Percentiles rank a stretch among this genome's conserved stretches.
Evolutionary conservation across 2,113 vertebrate genomes (phyloP).

Genomic region (Myrmecophaga tridactyla): DNA sequence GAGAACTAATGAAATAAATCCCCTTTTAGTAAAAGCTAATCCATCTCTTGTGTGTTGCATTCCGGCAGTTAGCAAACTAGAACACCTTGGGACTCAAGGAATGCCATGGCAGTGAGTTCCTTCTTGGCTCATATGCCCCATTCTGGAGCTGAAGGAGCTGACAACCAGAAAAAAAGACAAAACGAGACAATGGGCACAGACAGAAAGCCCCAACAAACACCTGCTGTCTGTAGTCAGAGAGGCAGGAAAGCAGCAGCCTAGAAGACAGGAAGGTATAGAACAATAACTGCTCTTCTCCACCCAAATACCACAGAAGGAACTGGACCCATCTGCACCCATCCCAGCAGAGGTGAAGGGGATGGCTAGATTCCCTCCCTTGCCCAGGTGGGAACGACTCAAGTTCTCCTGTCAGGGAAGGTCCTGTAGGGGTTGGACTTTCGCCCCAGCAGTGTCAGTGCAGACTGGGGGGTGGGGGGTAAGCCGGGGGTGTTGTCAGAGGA

Average conservation of each 20-base stretch:
- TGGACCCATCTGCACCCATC: too few species aligned
- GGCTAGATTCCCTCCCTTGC: neutral
- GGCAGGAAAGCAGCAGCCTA: neutral
- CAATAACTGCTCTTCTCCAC: neutral
- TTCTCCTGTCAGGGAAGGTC: neutral
- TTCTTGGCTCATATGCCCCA: neutral
- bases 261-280: neutral
- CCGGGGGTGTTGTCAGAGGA: neutral
- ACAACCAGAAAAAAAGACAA: neutral
- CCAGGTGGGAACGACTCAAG: too few species aligned
- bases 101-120: neutral
- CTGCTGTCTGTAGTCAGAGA: neutral
- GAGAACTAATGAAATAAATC: too few species aligned
- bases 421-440: neutral
- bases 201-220: neutral
- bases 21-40: too few species aligned
- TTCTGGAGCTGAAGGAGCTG: neutral
- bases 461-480: too few species aligned
- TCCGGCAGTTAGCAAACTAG: too few species aligned
- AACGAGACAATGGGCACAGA: neutral
- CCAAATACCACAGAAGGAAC: neutral
- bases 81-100: too few species aligned
- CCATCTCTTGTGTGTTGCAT: too few species aligned
- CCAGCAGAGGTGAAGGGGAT: too few species aligned
- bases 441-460: too few species aligned